Conservation (phyloP, 2,888 invertebrate species). For the Pterostichus niger region DNA sequence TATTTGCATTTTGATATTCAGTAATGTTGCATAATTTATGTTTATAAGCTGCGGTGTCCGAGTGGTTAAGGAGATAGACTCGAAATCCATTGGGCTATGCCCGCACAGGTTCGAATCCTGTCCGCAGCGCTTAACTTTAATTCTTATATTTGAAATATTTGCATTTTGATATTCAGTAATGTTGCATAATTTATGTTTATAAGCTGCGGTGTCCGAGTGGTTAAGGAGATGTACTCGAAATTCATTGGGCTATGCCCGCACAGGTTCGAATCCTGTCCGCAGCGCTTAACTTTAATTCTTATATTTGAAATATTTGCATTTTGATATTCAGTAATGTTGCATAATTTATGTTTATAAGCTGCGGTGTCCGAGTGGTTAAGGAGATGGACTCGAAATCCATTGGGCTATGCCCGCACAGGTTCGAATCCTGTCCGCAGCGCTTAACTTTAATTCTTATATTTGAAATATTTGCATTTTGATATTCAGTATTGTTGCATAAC, state of each 20-base stretch:
- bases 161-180: too few species aligned
- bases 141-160: too few species aligned
- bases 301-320: too few species aligned
- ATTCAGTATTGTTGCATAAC: too few species aligned
- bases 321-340: too few species aligned
- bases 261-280: constrained; percentile 93
- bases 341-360: constrained; percentile 75
- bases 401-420: constrained; percentile 89
- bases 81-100: constrained; percentile 89
- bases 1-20: too few species aligned
- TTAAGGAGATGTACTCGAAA: constrained; percentile 93
- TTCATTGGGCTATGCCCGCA: constrained; percentile 88
- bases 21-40: too few species aligned
- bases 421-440: constrained; percentile 92
- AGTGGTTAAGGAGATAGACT: constrained; percentile 93
- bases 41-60: constrained; percentile 84
- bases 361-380: constrained; percentile 91
- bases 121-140: constrained; percentile 82
- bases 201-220: constrained; percentile 89
- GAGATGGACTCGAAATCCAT: constrained; percentile 92
- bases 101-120: constrained; percentile 92
- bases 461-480: too few species aligned
- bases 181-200: not conserved
- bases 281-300: constrained; percentile 76
- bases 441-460: too few species aligned